Percentiles rank a stretch among this genome's conserved stretches.
These are phyloP conservation scores for Galeopsomyia nigrocyanea DNA, from an alignment of 2,888 invertebrate species.

Conservation along the genomic window DNA sequence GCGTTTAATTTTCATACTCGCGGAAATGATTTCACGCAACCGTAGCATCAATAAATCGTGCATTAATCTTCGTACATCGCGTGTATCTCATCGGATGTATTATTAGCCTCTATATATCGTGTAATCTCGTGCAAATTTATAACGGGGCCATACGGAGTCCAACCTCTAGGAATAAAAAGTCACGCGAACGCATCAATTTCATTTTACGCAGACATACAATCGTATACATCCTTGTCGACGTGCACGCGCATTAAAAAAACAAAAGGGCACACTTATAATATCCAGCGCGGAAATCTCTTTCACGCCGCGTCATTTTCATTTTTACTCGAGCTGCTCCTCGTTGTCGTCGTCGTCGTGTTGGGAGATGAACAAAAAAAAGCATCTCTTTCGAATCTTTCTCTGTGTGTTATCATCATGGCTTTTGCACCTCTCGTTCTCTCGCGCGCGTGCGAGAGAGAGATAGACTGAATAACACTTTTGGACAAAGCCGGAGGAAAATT, in stretches of 20 bases:
- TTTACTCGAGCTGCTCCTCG: background rate
- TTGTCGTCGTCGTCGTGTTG: background rate
- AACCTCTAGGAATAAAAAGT: constrained; percentile 2
- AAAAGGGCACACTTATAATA: constrained; percentile 26
- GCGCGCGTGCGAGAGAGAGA: background rate
- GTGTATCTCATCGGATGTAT: no score
- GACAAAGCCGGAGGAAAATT: constrained; percentile 1
- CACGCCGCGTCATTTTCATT: constrained; percentile 40
- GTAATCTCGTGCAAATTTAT: background rate
- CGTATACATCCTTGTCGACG: no score
- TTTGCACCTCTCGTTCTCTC: constrained; percentile 5
- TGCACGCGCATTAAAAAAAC: constrained; percentile 29
- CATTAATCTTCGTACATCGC: no score
- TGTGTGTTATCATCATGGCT: constrained; percentile 25
- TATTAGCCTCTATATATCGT: no score
- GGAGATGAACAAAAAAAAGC: constrained; percentile 5
- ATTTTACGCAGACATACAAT: background rate
- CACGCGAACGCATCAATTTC: background rate
- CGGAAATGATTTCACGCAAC: no score
- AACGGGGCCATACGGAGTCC: constrained; percentile 1
- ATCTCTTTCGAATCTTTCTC: constrained; percentile 15
- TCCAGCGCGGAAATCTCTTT: constrained; percentile 38
- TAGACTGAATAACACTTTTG: constrained; percentile 42
- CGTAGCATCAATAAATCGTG: no score
- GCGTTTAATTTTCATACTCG: no score